Conservation (phyloP, 2,797 vertebrate species). For the Kryptolebias ocellatus region DNA sequence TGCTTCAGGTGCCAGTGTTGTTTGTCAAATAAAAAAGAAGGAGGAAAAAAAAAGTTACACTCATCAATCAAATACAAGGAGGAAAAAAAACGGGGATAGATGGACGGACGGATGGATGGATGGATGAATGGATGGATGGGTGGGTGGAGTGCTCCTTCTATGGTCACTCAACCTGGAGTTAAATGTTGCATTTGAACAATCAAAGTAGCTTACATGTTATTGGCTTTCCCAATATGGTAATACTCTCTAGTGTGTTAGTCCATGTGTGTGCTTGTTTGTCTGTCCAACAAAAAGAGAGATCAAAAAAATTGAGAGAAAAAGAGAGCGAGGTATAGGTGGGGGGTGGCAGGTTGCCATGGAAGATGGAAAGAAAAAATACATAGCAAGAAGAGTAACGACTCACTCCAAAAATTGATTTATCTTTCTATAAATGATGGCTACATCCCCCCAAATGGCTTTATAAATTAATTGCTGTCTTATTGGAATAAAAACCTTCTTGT, state of each 20-base stretch:
- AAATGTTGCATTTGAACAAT: slow-evolving; percentile 84
- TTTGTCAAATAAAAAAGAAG: slow-evolving; percentile 85
- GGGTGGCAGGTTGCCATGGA: slow-evolving; percentile 78
- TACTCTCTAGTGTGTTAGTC: slow-evolving; percentile 40
- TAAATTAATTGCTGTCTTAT: slow-evolving; percentile 96
- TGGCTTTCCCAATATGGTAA: slow-evolving; percentile 79
- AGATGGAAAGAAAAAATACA: slow-evolving; percentile 68
- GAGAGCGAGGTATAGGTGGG: slow-evolving; percentile 32
- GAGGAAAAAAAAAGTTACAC: slow-evolving; percentile 67
- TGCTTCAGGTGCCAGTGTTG: slow-evolving; percentile 82
- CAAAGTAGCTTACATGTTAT: slow-evolving; percentile 83
- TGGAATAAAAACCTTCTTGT: slow-evolving; percentile 93
- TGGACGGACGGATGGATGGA: slow-evolving; percentile 3
- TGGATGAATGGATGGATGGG: slow-evolving; percentile 56
- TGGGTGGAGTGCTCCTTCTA: slow-evolving; percentile 68
- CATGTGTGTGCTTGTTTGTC: slow-evolving; percentile 43
- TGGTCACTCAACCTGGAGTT: slow-evolving; percentile 84
- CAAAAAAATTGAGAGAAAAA: slow-evolving; percentile 9
- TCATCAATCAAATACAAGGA: slow-evolving; percentile 81
- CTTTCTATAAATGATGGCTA: slow-evolving; percentile 95
- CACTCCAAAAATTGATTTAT: slow-evolving; percentile 90
- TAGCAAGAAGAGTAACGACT: slow-evolving; percentile 87
- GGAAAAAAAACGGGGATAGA: slow-evolving; percentile 42
- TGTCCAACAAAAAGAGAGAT: slow-evolving; percentile 37
- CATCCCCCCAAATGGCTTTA: slow-evolving; percentile 92